Base-by-base conservation (phyloP, 2,797 vertebrate species). In the Macropus fuliginosus region DNA sequence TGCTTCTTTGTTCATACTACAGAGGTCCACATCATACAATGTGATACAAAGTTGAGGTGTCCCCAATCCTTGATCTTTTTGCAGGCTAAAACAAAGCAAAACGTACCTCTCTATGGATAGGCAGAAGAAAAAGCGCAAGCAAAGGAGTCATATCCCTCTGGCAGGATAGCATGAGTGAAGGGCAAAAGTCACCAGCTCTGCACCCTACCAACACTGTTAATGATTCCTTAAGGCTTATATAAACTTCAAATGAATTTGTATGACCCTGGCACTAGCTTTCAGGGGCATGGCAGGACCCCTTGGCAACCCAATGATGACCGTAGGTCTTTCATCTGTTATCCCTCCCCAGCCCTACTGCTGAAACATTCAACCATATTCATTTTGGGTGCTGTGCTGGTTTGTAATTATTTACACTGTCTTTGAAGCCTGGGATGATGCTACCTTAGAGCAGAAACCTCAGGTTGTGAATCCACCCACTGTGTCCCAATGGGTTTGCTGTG, bases 401-500 rank as follows among this genome's bases (percentile, higher is more conserved):
- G 95, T 94, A 96, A 97, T 97, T 97, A 96, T 97, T 96, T 95
- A 97, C 46, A 34, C 54, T 52, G 90, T 56, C 52, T 92, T 97
- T 94, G 93, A 90, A 91, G 94, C 94, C 91, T 95, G 91, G 81
- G 92, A 91, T 56, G 31, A 46, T 46, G 46, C 40, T 90, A 54
- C 91, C 55, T 90, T 94, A 95, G 12, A 66, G 96, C 12, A 91
- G 95, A 96, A 92, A 91, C 46, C 91, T 94, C 93, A 96, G 62
- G 13, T 59, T 91, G 74, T 90, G 93, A 95, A 95, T 57, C 56
- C 92, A 46, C 21, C 2, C 4, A 87, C 90, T 55, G 31, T n/a
- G 24, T 95, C 92, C 95, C 87, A 89, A 10, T 46, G 59, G 94
- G 27, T 54, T 62, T 57, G 46, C 55, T 55, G 28, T 55, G n/a